Evolutionary conservation across 2,797 vertebrate genomes (phyloP), one percentile per base, ranked within the genome.

Genomic region (Rhadinocentrus ornatus): DNA sequence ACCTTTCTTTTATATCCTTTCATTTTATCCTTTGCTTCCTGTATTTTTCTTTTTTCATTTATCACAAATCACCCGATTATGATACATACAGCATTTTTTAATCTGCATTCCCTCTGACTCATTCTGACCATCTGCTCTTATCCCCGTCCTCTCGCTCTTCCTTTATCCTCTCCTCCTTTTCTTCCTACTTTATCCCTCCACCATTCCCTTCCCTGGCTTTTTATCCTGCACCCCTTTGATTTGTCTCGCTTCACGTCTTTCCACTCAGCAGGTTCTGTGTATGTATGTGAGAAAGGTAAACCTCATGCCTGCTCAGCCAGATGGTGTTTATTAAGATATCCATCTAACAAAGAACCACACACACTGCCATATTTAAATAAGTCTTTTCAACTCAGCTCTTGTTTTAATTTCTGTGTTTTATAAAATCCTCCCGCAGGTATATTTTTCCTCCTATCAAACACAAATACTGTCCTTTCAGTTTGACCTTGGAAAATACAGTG

Each of bases 241-340:
- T 55, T 71, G 7, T 52, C 61, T 57, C 48, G 27, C 68, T 26
- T 70, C 41, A 1, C 27, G 29, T 48, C 62, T 56, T 31, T n/a
- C 2, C 56, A 29, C 83, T 76, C 86, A 80, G 84, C 79, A 71
- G 77, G 85, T 41, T n/a, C 39, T 37, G 61, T 75, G 60, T 54
- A 46, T 20, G 9, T 67, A 62, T 0, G 58, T 66, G 75, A 81
- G 55, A 18, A 71, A 92, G 87, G 89, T 74, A 79, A 89, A 89
- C 83, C 85, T 88, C 92, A 89, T 65, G 89, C 83, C 83, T 92
- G 82, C 87, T 90, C 79, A 73, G 80, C 88, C 96, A 96, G 94
- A 95, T 96, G 95, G 95, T 91, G 87, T 86, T 93, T 91, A 90
- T 92, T 77, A 88, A 89, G 87, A 89, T 71, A 73, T 90, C 71